Conservation (phyloP, 2,888 invertebrate species). For the Chamaedrilus cognettii region DNA sequence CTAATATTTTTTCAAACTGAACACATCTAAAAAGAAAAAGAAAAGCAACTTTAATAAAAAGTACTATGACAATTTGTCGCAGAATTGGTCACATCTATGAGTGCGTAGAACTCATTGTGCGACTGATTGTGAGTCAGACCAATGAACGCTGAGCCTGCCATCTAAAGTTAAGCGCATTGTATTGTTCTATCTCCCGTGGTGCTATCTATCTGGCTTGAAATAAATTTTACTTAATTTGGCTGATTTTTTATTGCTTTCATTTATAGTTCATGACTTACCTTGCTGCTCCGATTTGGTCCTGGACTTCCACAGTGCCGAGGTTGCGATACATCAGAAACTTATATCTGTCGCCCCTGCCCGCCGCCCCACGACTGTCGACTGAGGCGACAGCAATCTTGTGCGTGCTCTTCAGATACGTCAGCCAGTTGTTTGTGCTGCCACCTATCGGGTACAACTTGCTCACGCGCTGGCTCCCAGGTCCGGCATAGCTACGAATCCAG, state of each 20-base stretch:
- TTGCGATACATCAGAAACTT: constrained; percentile 82
- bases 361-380: constrained; percentile 91
- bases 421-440: constrained; percentile 72
- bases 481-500: constrained; percentile 80
- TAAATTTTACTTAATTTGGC: too few species aligned
- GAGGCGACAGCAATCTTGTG: constrained; percentile 87
- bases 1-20: too few species aligned
- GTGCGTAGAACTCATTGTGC: too few species aligned
- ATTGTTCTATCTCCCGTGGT: not conserved
- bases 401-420: constrained; percentile 82
- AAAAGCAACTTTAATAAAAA: too few species aligned
- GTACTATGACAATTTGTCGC: too few species aligned
- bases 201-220: not conserved
- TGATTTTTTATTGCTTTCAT: too few species aligned
- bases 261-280: too few species aligned
- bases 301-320: constrained; percentile 91
- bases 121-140: too few species aligned
- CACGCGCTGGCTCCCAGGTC: constrained; percentile 89
- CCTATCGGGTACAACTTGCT: constrained; percentile 76
- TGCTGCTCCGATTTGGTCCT: constrained; percentile 85
- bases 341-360: constrained; percentile 81
- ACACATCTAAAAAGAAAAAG: too few species aligned
- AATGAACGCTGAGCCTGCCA: too few species aligned
- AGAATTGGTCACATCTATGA: too few species aligned
- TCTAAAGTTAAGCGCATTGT: not conserved